Percentiles rank a stretch among this genome's conserved stretches.
phyloP scores from a whole-genome alignment of 2,797 vertebrate species.

The Oreochromis mossambicus region DNA sequence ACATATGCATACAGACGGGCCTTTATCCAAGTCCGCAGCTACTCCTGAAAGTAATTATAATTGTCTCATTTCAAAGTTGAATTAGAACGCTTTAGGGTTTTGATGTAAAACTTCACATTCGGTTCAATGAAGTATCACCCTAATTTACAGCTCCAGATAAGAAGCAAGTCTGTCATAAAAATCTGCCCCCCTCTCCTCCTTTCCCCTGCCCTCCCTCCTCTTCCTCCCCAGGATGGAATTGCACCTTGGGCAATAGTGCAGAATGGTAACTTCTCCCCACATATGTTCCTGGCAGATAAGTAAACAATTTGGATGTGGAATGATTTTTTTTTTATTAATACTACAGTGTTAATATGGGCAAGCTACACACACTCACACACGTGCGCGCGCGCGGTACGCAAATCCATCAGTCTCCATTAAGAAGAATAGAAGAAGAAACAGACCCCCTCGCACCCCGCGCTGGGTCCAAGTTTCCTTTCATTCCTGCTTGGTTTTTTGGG shows the following conservation, averaged over 20 bases:
- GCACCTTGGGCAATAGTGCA: constrained; percentile 97
- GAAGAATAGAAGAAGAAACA: not conserved
- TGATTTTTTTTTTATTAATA: constrained; percentile 98
- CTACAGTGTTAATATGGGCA: constrained; percentile 80
- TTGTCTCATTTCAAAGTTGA: constrained; percentile 86
- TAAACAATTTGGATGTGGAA: constrained; percentile 99
- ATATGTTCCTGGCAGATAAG: constrained; percentile 99
- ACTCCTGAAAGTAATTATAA: constrained; percentile 74
- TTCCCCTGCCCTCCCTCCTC: constrained; percentile 51
- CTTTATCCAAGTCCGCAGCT: constrained; percentile 13
- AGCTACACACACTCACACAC: constrained; percentile 83
- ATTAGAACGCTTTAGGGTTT: constrained; percentile 84
- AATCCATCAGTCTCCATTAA: constrained; percentile 78
- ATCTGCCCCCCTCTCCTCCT: constrained; percentile 61
- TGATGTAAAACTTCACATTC: constrained; percentile 90
- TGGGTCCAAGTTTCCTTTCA: not conserved
- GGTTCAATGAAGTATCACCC: constrained; percentile 92
- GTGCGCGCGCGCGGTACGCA: constrained; percentile 77
- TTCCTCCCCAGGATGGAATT: constrained; percentile 82
- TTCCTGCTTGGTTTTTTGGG: not conserved
- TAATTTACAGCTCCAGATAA: constrained; percentile 95
- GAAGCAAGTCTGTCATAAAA: constrained; percentile 88
- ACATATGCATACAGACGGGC: rapidly evolving
- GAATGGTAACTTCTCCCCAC: constrained; percentile 93
- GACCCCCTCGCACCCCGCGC: not conserved